A percentile compares a stretch with the other conserved stretches of the same genome.
Evolutionary conservation across 2,888 invertebrate genomes (phyloP).

Genomic region (Himalopsyche kuldschensis): DNA sequence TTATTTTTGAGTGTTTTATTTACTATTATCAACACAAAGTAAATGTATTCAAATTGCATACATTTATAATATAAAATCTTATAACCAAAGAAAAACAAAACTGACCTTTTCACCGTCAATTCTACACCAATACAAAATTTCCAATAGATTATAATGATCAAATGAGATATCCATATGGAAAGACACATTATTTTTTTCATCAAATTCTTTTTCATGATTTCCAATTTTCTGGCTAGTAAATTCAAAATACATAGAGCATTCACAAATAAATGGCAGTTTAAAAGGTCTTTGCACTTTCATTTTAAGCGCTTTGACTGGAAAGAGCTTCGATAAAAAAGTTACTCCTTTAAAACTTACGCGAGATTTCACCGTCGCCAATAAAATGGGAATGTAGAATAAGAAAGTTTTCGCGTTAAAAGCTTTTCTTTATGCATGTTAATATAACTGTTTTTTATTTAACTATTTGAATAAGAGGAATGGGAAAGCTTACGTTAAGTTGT

Average conservation of each 20-base stretch:
- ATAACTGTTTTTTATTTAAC: neutral
- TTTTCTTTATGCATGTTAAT: neutral
- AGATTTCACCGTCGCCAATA: neutral
- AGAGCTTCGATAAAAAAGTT: neutral
- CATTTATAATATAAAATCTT: too few species aligned
- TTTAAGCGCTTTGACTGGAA: constrained; percentile 1
- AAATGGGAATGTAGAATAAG: constrained; percentile 2
- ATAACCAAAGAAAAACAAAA: too few species aligned
- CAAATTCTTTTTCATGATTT: too few species aligned
- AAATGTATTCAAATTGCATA: too few species aligned
- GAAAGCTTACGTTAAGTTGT: too few species aligned
- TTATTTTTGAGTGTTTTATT: too few species aligned
- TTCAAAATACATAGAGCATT: neutral
- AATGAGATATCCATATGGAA: too few species aligned
- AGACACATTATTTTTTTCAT: too few species aligned
- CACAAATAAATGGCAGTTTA: constrained; percentile 1
- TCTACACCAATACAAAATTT: too few species aligned
- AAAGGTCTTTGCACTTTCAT: neutral
- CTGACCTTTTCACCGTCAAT: too few species aligned
- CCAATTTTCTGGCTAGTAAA: neutral
- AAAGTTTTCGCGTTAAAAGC: constrained; percentile 5
- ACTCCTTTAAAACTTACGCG: neutral
- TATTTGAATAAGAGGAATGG: neutral
- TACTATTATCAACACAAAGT: too few species aligned
- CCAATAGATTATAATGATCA: too few species aligned